Conservation (phyloP, 92 coral and sea anemone species). For the Hydrozoanthus gracilis region DNA sequence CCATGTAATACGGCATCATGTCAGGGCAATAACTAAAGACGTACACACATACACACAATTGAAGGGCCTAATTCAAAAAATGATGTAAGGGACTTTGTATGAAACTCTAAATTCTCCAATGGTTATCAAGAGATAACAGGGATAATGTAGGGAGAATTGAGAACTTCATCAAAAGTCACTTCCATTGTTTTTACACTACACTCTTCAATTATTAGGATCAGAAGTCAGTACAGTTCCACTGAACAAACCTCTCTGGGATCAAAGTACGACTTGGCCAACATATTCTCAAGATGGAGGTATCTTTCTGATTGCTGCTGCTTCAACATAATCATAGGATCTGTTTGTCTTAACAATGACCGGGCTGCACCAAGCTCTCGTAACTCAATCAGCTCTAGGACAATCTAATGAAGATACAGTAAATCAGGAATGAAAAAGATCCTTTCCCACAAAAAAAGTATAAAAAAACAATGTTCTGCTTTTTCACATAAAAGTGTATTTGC, state of each 20-base stretch:
- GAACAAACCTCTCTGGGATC: slow-evolving; percentile 92
- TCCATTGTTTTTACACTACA: not conserved
- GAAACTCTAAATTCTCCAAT: too few relatives aligned
- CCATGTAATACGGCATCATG: too few relatives aligned
- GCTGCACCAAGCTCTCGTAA: slow-evolving; percentile 99
- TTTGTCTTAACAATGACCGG: slow-evolving; percentile 92
- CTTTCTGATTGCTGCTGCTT: slow-evolving; percentile 94
- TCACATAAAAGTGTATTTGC: too few relatives aligned
- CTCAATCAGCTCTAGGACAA: slow-evolving; percentile 94
- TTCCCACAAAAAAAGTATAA: not conserved
- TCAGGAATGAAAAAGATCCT: too few relatives aligned
- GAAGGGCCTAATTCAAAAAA: too few relatives aligned
- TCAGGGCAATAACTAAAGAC: too few relatives aligned
- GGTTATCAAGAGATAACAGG: too few relatives aligned
- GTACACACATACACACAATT: too few relatives aligned
- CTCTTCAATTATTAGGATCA: too few relatives aligned
- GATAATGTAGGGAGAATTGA: too few relatives aligned
- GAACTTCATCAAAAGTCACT: not conserved
- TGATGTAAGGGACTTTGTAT: too few relatives aligned
- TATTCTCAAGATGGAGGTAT: slow-evolving; percentile 92
- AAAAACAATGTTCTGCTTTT: not conserved
- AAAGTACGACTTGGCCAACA: slow-evolving; percentile 96
- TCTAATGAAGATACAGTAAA: slow-evolving; percentile 46
- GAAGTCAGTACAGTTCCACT: not conserved
- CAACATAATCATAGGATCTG: slow-evolving; percentile 99